Conservation (phyloP, 2,113 vertebrate species). For the Siphamia tubifer region DNA sequence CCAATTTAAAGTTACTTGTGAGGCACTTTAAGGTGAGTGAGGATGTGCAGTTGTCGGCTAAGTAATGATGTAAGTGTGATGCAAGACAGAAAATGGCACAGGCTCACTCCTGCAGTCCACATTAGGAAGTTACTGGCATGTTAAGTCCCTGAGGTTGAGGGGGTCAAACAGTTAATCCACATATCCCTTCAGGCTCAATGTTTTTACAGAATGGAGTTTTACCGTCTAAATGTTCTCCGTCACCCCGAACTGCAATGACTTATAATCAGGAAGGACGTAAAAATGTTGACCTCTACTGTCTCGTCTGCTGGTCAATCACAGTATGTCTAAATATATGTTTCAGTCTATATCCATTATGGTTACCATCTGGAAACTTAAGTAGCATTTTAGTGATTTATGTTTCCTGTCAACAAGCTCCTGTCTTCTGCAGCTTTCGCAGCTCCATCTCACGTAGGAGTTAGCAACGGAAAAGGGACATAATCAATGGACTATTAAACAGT, state of each 20-base stretch:
- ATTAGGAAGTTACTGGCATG: conserved; percentile 16
- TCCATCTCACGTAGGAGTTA: background rate
- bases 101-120: conserved; percentile 31
- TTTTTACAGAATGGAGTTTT: conserved; percentile 40
- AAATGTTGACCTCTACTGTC: conserved; percentile 55
- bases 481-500: conserved; percentile 56
- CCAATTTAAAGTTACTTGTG: conserved; percentile 57
- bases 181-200: conserved; percentile 13
- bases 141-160: conserved; percentile 22
- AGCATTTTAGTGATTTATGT: conserved; percentile 28
- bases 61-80: conserved; percentile 49
- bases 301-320: conserved; percentile 32
- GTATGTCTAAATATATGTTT: conserved; percentile 35
- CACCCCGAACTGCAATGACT: conserved; percentile 38
- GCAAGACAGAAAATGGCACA: conserved; percentile 30
- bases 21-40: conserved; percentile 44
- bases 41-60: conserved; percentile 31
- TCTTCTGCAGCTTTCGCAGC: background rate
- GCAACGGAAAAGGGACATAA: conserved; percentile 51
- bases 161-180: conserved; percentile 52
- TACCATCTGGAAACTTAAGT: conserved; percentile 55
- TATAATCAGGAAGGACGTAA: conserved; percentile 48
- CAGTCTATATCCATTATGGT: conserved; percentile 17
- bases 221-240: conserved; percentile 32
- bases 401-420: conserved; percentile 6